A percentile compares a stretch with the other conserved stretches of the same genome.
Evolutionary conservation across 2,797 vertebrate genomes (phyloP).

Genomic region (Heteromormyrus szaboi): DNA sequence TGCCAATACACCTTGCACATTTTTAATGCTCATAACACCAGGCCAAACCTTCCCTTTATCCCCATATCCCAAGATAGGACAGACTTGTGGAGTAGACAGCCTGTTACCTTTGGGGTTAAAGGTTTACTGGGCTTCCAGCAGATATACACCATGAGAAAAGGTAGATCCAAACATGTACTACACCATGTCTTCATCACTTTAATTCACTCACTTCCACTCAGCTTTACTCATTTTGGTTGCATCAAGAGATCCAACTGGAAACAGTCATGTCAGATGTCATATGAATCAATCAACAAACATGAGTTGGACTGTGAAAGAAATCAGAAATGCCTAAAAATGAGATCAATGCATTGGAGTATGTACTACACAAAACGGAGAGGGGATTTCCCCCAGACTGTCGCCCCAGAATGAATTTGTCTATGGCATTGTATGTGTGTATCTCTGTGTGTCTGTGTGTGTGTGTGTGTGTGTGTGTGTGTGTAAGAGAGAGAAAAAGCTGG

Average conservation of each 20-base stretch:
- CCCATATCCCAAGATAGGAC: not conserved
- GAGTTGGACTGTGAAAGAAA: slow-evolving; percentile 2
- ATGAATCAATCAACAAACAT: not conserved
- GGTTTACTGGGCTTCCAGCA: not conserved
- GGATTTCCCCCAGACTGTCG: slow-evolving; percentile 39
- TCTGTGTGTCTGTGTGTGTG: not conserved
- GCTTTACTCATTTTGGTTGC: not conserved
- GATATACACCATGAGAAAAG: not conserved
- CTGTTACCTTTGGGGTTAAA: not conserved
- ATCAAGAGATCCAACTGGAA: not conserved
- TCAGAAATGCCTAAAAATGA: slow-evolving; percentile 13
- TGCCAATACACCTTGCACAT: not conserved
- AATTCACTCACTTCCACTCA: not conserved
- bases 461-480: slow-evolving; percentile 26
- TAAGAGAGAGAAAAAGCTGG: slow-evolving; percentile 35
- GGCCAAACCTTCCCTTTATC: not conserved
- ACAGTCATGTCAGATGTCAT: not conserved
- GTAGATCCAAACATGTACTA: not conserved
- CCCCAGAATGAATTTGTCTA: slow-evolving; percentile 39
- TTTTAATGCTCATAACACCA: not conserved
- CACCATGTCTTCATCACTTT: not conserved
- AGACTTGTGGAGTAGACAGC: not conserved
- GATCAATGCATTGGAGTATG: slow-evolving; percentile 4
- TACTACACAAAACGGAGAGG: slow-evolving; percentile 18
- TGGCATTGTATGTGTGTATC: slow-evolving; percentile 22